Base-by-base conservation (phyloP, 2,888 invertebrate species). In the Trichopoda pennipes region DNA sequence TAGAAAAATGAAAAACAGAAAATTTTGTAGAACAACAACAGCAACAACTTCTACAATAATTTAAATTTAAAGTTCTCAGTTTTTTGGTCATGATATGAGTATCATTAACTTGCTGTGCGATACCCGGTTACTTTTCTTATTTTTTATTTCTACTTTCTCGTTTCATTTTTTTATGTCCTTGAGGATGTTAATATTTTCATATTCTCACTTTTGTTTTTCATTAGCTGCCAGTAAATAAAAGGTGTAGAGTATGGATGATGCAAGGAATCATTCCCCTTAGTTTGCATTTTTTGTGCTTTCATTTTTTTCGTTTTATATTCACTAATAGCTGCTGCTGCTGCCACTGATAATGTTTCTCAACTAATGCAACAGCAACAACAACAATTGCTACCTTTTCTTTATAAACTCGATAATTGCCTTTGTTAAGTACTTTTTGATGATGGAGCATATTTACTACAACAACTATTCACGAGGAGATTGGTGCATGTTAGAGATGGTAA, bases 341-440 rank as follows among this genome's bases (percentile, higher is more conserved):
- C 28, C 8, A 44, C 61, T 58, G 14, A 38, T 63, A 7, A n/a
- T 23, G 68, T 12, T 68, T 19, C 28, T 32, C 21, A 42, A n/a
- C 12, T 4, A 17, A 14, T 28, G 16, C n/a, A 28, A 23, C 47
- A 38, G 38, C 38, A 53, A 10, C 63, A 55, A 35, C 23, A 38
- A n/a, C 44, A 23, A 63, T 53, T 85, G 85, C 85, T 85, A 86
- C 85, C 85, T 84, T 84, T 70, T 66, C 42, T 81, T 87, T 86
- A 87, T 85, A 86, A 86, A 85, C 85, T 87, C 85, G 85, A 87
- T 87, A 87, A 87, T 86, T 87, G 86, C 86, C 86, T 86, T 85
- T 85, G 85, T 86, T 86, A 86, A 86, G 87, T 87, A 86, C 85
- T 87, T 86, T 85, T 86, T 84, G 85, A 86, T 86, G 86, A 86